Conservation (phyloP, 2,888 invertebrate genomes). For the Trichacis sp. region DNA sequence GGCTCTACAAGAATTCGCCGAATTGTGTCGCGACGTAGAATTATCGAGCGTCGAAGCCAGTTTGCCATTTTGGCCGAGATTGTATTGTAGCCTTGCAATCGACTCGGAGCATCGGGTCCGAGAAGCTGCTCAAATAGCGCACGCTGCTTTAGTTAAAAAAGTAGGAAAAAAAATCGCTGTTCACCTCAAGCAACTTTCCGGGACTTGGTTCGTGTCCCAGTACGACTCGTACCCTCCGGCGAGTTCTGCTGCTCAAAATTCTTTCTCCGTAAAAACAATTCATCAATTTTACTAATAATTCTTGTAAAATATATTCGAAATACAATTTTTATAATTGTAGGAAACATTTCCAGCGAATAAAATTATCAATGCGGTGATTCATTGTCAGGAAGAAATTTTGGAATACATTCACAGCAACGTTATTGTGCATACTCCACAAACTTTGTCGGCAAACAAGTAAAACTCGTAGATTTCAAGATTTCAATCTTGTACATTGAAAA, state of each 20-base stretch:
- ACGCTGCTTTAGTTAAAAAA: constrained; percentile 76
- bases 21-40: constrained; percentile 76
- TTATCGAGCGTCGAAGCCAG: constrained; percentile 77
- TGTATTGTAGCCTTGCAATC: constrained; percentile 80
- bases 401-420: constrained; percentile 80
- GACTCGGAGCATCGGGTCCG: constrained; percentile 88
- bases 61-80: constrained; percentile 86
- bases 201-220: constrained; percentile 87
- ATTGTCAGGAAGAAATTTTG: constrained; percentile 86
- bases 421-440: constrained; percentile 73
- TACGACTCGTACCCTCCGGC: constrained; percentile 90
- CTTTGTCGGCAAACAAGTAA: constrained; percentile 71
- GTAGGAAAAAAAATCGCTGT: constrained; percentile 84
- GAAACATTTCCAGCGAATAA: constrained; percentile 85
- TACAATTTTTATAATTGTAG: constrained; percentile 56
- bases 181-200: constrained; percentile 81
- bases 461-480: constrained; percentile 39
- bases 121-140: constrained; percentile 82
- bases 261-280: constrained; percentile 73
- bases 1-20: constrained; percentile 86
- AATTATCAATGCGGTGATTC: constrained; percentile 81
- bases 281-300: too few species aligned
- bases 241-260: constrained; percentile 77
- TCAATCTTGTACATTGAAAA: too few species aligned
- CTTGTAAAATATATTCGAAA: too few species aligned